Percentiles rank a stretch among this genome's conserved stretches.
Conservation (phyloP, 2,888 invertebrate species). For the Calephelis perditalis region DNA sequence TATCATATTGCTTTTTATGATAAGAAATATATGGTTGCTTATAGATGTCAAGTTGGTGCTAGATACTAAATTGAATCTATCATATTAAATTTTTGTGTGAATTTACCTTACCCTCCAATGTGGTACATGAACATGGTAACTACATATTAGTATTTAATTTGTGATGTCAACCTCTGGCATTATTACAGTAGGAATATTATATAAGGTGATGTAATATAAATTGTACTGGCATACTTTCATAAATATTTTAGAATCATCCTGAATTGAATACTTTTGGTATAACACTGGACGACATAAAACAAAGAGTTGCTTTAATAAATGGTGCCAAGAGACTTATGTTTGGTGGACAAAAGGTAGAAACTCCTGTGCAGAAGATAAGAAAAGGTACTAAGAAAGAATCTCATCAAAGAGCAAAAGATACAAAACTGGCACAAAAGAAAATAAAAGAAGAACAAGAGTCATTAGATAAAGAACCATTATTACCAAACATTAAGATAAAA, state of each 20-base stretch:
- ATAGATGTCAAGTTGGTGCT: no score
- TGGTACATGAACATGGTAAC: no score
- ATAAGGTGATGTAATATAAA: no score
- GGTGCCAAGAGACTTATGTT: constrained; percentile 65
- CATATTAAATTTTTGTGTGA: no score
- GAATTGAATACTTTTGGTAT: constrained; percentile 88
- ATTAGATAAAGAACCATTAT: constrained; percentile 52
- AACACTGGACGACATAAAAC: constrained; percentile 79
- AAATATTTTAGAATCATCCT: constrained; percentile 78
- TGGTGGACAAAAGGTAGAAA: constrained; percentile 57
- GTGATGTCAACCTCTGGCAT: no score
- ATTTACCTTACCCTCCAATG: no score
- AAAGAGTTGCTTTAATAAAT: constrained; percentile 65
- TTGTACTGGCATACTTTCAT: no score
- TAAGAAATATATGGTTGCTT: no score
- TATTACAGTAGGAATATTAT: no score
- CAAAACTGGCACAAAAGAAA: constrained; percentile 44
- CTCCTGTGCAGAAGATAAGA: constrained; percentile 49
- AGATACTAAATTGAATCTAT: no score
- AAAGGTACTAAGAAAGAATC: constrained; percentile 55
- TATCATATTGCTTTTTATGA: no score
- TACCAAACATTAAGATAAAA: constrained; percentile 66
- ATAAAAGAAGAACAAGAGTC: constrained; percentile 55
- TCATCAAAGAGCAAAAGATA: constrained; percentile 43
- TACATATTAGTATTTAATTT: no score